Evolutionary conservation across 2,888 invertebrate species (phyloP).

Genomic region (Caenorhabditis plicata): DNA sequence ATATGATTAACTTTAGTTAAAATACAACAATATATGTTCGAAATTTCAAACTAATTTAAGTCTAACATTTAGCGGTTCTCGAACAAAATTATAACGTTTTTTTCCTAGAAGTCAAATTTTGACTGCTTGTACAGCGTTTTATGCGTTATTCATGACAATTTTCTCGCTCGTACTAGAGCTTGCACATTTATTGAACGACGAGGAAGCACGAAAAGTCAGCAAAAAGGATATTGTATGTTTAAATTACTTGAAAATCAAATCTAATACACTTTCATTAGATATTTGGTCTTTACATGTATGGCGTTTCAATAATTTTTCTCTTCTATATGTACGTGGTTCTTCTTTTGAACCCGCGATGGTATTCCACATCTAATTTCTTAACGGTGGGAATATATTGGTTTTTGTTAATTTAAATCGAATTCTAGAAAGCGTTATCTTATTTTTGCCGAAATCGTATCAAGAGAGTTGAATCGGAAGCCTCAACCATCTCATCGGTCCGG

Average conservation of each 20-base stretch:
- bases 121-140: constrained; percentile 53
- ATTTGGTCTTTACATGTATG: constrained; percentile 62
- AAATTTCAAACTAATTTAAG: no score
- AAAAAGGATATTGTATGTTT: constrained; percentile 54
- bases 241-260: neutral
- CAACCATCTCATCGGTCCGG: constrained; percentile 49
- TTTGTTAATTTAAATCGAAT: neutral
- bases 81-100: no score
- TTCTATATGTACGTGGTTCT: constrained; percentile 59
- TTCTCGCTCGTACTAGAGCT: constrained; percentile 60
- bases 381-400: no score
- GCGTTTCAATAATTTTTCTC: constrained; percentile 52
- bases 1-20: no score
- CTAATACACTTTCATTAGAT: constrained; percentile 36
- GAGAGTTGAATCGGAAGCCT: constrained; percentile 37
- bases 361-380: no score
- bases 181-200: constrained; percentile 55
- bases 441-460: constrained; percentile 7
- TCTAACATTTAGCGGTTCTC: no score
- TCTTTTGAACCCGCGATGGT: constrained; percentile 56
- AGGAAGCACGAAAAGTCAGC: constrained; percentile 44
- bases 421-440: constrained; percentile 17
- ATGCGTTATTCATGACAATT: constrained; percentile 51
- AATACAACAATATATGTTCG: no score
- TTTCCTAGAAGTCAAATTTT: constrained; percentile 50